These are phyloP conservation scores for Leptopilina myrica DNA, from an alignment of 2,888 invertebrate species.

Conservation along the genomic window DNA sequence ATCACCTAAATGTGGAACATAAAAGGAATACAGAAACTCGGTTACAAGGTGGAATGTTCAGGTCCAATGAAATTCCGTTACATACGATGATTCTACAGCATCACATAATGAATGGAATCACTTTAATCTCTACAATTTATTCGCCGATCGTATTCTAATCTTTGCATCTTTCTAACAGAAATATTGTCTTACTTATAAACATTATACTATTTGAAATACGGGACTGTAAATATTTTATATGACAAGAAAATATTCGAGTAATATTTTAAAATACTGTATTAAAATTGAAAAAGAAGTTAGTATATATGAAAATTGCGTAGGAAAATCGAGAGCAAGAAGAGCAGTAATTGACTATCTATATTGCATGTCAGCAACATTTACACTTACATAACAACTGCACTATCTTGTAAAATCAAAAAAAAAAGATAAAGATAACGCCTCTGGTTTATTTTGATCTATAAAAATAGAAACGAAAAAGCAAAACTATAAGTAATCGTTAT, in stretches of 20 bases:
- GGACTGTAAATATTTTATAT: not conserved
- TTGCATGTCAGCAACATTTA: constrained; percentile 16
- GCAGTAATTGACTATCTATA: constrained; percentile 2
- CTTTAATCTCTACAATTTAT: constrained; percentile 35
- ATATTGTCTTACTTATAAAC: constrained; percentile 13
- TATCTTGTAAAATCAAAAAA: constrained; percentile 13
- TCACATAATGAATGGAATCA: constrained; percentile 33
- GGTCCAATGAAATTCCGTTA: constrained; percentile 36
- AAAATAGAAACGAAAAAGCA: not conserved
- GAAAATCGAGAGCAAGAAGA: constrained; percentile 9
- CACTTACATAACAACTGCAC: constrained; percentile 25
- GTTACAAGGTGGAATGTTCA: constrained; percentile 26
- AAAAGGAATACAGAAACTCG: not conserved
- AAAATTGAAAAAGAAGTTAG: not conserved
- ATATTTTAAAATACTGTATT: not conserved
- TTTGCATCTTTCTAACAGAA: constrained; percentile 21
- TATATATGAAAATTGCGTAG: not conserved
- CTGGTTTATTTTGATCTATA: not conserved
- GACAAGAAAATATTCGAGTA: not conserved
- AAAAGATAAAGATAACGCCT: not conserved
- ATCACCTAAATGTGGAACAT: not conserved
- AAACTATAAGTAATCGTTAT: not conserved
- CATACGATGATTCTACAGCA: not conserved
- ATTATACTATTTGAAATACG: not conserved
- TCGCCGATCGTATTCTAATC: constrained; percentile 31